Base-by-base conservation (phyloP, 2,888 invertebrate genomes). In the Mellilla xanthometata region DNA sequence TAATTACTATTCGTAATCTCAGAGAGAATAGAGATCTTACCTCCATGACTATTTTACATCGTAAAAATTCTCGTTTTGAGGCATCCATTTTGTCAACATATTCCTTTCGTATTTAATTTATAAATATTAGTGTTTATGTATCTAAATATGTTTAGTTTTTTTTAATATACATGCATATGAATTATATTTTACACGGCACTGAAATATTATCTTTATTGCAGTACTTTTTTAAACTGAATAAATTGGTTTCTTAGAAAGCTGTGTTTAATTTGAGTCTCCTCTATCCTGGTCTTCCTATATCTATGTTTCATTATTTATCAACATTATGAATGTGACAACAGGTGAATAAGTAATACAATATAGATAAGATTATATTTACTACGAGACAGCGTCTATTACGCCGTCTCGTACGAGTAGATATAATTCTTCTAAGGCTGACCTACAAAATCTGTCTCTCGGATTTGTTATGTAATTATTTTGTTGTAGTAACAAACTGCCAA, bases 111-210 rank as follows among this genome's bases (percentile, higher is more conserved):
- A n/a, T n/a, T n/a, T n/a, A n/a, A n/a, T n/a, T n/a, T n/a, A n/a
- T 48, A 33, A 47, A 40, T 38, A 46, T 19, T 22, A 46, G 68
- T 63, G 9, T 39, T 26, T 68, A 68, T 57, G 64, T 71, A 70
- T 69, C 65, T 60, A 58, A 23, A 5, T 15, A 15, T 2, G 15
- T 15, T 5, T 6, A 19, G 0, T n/a, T n/a, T n/a, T n/a, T n/a
- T n/a, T 1, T 48, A 58, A 60, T 47, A 48, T 56, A 51, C 10
- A 48, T 56, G 50, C 10, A 29, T 32, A 49, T 65, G 15, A 65
- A 61, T 52, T 53, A 55, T 66, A 63, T 62, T 69, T 77, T 77
- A 73, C 65, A 72, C 53, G 51, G 79, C 82, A 82, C 79, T 74
- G 67, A 73, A 57, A 65, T 67, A 69, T 64, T 73, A 69, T 68